Percentiles rank a stretch among this genome's conserved stretches.
Conservation (phyloP, 2,888 invertebrate genomes). For the Carterocephalus palaemon region DNA sequence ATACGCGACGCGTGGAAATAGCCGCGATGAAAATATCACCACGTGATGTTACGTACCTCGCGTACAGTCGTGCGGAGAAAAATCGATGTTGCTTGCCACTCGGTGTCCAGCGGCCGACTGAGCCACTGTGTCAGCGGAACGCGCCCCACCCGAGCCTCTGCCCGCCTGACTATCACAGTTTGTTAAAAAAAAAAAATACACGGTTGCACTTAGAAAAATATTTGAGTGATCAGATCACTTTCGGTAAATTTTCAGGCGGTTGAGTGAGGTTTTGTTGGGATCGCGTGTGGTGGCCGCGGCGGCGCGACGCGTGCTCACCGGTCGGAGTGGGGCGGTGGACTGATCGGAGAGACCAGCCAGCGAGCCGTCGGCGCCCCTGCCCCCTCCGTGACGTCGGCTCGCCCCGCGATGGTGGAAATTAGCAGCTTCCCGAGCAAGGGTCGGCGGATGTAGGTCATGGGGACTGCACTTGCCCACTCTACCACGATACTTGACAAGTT, state of each 20-base stretch:
- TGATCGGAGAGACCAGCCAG: conserved; percentile 58
- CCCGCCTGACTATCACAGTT: conserved; percentile 69
- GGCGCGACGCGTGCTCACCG: conserved; percentile 55
- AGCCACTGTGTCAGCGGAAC: conserved; percentile 79
- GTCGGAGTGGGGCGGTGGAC: conserved; percentile 67
- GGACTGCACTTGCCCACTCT: conserved; percentile 73
- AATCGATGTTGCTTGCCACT: conserved; percentile 77
- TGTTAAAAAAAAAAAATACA: conserved; percentile 57
- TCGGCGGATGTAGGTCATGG: conserved; percentile 77
- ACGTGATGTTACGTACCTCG: conserved; percentile 76
- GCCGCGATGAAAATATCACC: conserved; percentile 71
- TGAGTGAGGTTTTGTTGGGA: conserved; percentile 45
- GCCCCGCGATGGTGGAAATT: conserved; percentile 73
- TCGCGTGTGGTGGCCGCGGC: conserved; percentile 45
- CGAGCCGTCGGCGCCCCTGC: conserved; percentile 52
- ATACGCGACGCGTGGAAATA: conserved; percentile 73
- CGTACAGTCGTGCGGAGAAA: conserved; percentile 66
- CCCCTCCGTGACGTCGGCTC: conserved; percentile 64
- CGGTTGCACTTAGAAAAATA: conserved; percentile 57
- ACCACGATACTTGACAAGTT: conserved; percentile 73
- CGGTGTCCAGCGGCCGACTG: conserved; percentile 77
- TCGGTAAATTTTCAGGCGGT: conserved; percentile 50
- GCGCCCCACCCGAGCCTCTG: conserved; percentile 72
- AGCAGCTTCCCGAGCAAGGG: conserved; percentile 78
- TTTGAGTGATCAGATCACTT: conserved; percentile 42